Conservation (phyloP, 2,888 invertebrate species). For the Anodontia alba region DNA sequence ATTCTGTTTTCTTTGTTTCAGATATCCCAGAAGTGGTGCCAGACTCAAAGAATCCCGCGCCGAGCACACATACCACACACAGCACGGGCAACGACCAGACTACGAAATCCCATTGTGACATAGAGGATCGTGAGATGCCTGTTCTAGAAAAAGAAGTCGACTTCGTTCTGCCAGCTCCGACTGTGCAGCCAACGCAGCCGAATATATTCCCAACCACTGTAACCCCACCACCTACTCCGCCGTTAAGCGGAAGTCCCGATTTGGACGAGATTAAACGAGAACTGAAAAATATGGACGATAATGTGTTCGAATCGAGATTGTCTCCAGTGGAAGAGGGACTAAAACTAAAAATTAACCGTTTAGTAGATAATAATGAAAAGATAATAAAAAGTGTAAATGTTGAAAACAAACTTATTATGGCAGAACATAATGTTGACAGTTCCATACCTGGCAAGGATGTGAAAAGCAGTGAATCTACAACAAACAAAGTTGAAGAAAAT, state of each 20-base stretch:
- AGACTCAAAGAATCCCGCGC: not conserved
- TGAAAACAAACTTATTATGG: not conserved
- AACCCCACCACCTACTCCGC: slow-evolving; percentile 57
- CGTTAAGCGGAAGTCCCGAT: slow-evolving; percentile 15
- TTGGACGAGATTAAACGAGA: slow-evolving; percentile 12
- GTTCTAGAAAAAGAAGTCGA: slow-evolving; percentile 47
- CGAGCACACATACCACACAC: not conserved
- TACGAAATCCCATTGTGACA: not conserved
- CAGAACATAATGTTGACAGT: not conserved
- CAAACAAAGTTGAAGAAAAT: too few relatives aligned
- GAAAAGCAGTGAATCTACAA: too few relatives aligned
- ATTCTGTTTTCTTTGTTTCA: too few relatives aligned
- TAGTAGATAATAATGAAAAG: not conserved
- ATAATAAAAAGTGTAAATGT: not conserved
- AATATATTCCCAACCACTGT: slow-evolving; percentile 42
- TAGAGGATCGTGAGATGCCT: slow-evolving; percentile 51
- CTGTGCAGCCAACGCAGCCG: not conserved
- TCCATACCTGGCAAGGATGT: not conserved
- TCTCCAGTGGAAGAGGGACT: not conserved
- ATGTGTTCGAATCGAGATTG: slow-evolving; percentile 2
- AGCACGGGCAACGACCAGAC: not conserved
- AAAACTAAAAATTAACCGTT: not conserved
- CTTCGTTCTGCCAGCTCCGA: not conserved
- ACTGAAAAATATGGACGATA: not conserved
- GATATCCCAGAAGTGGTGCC: not conserved